Evolutionary conservation across 2,888 invertebrate species (phyloP), one percentile per base, ranked within the genome.

Genomic region (Andrena fulva): DNA sequence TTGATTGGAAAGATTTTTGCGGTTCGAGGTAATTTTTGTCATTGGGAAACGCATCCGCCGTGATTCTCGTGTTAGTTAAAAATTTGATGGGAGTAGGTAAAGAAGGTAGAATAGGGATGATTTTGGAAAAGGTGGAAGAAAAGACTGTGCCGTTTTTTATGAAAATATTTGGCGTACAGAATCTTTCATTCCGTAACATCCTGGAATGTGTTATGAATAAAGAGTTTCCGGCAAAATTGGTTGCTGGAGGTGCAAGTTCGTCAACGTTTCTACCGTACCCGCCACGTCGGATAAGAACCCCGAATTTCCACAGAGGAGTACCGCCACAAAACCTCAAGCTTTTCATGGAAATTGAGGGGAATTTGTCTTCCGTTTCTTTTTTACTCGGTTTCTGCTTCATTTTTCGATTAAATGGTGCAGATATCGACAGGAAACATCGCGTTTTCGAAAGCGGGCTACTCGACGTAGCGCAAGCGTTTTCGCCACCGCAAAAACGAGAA

Each of bases 361-460:
- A 69, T 59, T 10, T 50, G 35, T 77, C 69, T 70, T 59, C 12
- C 42, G 5, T 27, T 33, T 20, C 33, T 42, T 62, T 7, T 48
- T n/a, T 48, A 70, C 72, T 71, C 54, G 35, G 62, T 71, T 56
- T 27, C 24, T 20, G 24, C 56, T 27, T 69, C 12, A 8, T 35
- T 85, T 75, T 85, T 59, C 76, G 73, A 78, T 80, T 66, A 75
- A 84, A 80, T 80, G 75, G 80, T 84, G 72, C 79, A 8, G 66
- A 75, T 52, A 59, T 70, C 80, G 80, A 80, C 70, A 71, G 48
- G 59, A 67, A 60, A 42, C 74, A 71, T 56, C 29, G 59, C 60
- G 71, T 85, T 85, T 85, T 85, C 69, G 72, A 73, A 77, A 73
- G 62, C 84, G 69, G 29, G 35, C 20, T 20, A 10, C 29, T 60